A percentile compares a stretch with the other conserved stretches of the same genome.
Evolutionary conservation across 2,113 vertebrate genomes (phyloP).

Genomic region (Lepisosteus oculatus): DNA sequence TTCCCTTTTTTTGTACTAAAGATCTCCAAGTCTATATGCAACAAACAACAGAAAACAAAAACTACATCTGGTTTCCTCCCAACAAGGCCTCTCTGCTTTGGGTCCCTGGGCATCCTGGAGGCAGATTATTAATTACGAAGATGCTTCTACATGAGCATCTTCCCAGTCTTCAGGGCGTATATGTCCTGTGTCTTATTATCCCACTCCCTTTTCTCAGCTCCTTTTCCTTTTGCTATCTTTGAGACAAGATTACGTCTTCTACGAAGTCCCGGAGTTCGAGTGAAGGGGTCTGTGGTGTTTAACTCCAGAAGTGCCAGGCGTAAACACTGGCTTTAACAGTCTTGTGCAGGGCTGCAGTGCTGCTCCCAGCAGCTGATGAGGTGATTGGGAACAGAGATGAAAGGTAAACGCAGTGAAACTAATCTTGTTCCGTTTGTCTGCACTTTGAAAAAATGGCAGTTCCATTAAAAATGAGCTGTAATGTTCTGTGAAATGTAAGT

Average conservation of each 20-base stretch:
- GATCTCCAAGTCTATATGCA: no score
- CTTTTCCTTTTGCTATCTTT: not conserved
- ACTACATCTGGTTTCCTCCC: no score
- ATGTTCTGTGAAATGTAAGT: slow-evolving; percentile 16
- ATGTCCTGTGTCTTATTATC: not conserved
- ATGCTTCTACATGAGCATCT: not conserved
- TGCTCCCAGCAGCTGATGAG: slow-evolving; percentile 3
- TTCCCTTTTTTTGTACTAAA: not conserved
- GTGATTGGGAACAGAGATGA: not conserved
- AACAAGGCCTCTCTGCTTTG: not conserved
- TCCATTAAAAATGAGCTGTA: slow-evolving; percentile 1
- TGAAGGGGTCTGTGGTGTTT: not conserved
- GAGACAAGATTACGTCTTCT: not conserved
- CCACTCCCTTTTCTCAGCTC: not conserved
- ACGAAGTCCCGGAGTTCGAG: not conserved
- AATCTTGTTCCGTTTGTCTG: not conserved
- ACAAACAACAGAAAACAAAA: not conserved
- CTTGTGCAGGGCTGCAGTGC: not conserved
- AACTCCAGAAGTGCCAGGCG: not conserved
- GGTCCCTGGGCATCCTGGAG: not conserved
- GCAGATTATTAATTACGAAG: not conserved
- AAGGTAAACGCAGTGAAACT: not conserved
- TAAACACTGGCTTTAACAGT: not conserved
- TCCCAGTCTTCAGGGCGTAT: not conserved
- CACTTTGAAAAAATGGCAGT: not conserved